Conservation (phyloP, 2,888 invertebrate genomes). For the Clusia tigrina region DNA sequence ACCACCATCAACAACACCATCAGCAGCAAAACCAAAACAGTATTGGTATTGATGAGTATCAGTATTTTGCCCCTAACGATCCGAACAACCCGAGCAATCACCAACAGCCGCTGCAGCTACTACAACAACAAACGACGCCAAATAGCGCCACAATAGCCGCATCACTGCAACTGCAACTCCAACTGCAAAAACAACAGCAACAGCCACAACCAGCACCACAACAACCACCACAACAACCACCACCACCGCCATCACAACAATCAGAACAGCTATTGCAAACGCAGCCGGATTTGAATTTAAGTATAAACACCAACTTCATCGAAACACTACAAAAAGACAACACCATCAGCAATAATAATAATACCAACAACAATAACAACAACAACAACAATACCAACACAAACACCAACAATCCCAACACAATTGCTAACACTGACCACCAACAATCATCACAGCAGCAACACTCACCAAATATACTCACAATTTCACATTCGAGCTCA, state of each 20-base stretch:
- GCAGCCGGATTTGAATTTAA: slow-evolving; percentile 50
- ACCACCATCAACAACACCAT: slow-evolving; percentile 24
- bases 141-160: too few species aligned
- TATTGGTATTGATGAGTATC: slow-evolving; percentile 52
- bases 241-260: slow-evolving; percentile 42
- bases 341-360: not conserved
- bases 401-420: slow-evolving; percentile 26
- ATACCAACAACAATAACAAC: slow-evolving; percentile 13
- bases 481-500: slow-evolving; percentile 52
- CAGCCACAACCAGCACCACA: slow-evolving; percentile 20
- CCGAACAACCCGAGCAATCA: slow-evolving; percentile 57
- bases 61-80: slow-evolving; percentile 59
- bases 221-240: slow-evolving; percentile 24
- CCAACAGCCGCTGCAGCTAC: slow-evolving; percentile 13
- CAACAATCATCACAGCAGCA: slow-evolving; percentile 10
- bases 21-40: slow-evolving; percentile 35
- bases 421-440: not conserved
- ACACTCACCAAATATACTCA: slow-evolving; percentile 27
- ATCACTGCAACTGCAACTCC: not conserved
- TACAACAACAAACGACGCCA: not conserved
- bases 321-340: slow-evolving; percentile 41
- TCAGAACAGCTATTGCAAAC: slow-evolving; percentile 47
- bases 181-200: not conserved
- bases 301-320: slow-evolving; percentile 37
- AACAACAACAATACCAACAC: slow-evolving; percentile 6